Base-by-base conservation (phyloP, 2,113 vertebrate species). In the Dicentrarchus labrax region DNA sequence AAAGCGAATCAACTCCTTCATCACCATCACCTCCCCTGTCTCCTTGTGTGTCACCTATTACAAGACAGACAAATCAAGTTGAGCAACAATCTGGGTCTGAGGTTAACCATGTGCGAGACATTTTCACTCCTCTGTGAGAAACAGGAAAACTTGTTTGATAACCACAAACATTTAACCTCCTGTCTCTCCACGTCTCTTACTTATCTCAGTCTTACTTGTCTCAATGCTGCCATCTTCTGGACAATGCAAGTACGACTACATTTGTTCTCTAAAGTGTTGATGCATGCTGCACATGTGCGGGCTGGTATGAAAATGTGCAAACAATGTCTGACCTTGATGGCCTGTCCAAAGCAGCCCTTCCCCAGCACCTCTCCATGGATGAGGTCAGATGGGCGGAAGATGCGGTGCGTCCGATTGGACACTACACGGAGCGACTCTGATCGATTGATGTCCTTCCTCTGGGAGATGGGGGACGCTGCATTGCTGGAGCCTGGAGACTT, bases 1-100 rank as follows among this genome's bases (percentile, higher is more conserved):
- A 0, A 99, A 99, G 10, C 98, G 96, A 80, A 99, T 99, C 84
- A 99, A 90, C 86, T 99, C 98, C 94, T 99, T 99, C 98, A 99
- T 99, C 70, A 98, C 98, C 98, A 99, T 99, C 93, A 99, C 98
- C 94, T 99, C 98, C 0, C 98, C 98, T 0, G 98, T 99, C 91
- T 98, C 97, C 78, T 92, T 95, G 90, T 99, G 98, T 0, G 98
- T 99, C 87, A 99, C 98, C 98, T 99, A 88, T 3, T 62, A 43
- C 0, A 72, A 78, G 0, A 38, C 36, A 19, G 45, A 59, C 41
- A 78, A n/a, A 48, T 57, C 6, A 85, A 62, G 66, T 2, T 61
- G 51, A 66, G 47, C 11, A 56, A n/a, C 0, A 21, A 60, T 48
- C 24, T 72, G 22, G 39, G 21, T 67, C 21, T 67, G 24, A 85